A percentile compares a stretch with the other conserved stretches of the same genome.
phyloP scores from a whole-genome alignment of 2,888 invertebrate species.

The Criorhina ranunculi region DNA sequence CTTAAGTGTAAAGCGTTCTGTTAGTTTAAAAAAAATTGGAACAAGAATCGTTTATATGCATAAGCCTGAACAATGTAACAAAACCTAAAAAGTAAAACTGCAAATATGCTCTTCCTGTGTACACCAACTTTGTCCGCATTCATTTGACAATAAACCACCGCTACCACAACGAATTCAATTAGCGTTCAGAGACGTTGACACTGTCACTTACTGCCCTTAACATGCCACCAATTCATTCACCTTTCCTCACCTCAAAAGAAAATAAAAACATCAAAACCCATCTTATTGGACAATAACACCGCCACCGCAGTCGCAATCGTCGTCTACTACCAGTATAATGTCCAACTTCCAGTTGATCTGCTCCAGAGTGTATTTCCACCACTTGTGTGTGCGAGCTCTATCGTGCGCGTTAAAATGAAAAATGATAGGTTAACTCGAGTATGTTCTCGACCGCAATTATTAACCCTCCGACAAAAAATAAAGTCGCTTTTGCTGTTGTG shows the following conservation, averaged over 20 bases:
- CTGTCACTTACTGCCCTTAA: slow-evolving; percentile 43
- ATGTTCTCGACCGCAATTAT: slow-evolving; percentile 51
- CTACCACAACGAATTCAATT: slow-evolving; percentile 18
- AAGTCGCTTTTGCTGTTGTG: slow-evolving; percentile 22
- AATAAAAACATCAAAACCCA: slow-evolving; percentile 27
- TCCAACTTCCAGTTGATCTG: slow-evolving; percentile 45
- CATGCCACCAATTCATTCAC: slow-evolving; percentile 60
- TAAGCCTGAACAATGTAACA: too few species aligned
- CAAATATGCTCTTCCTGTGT: too few species aligned
- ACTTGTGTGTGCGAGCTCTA: slow-evolving; percentile 29
- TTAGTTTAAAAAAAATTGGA: too few species aligned
- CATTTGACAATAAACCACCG: neutral
- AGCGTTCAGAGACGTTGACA: slow-evolving; percentile 43
- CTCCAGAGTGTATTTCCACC: slow-evolving; percentile 5
- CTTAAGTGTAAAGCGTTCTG: too few species aligned
- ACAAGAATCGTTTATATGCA: too few species aligned
- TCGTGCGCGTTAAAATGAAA: slow-evolving; percentile 71
- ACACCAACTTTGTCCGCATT: neutral
- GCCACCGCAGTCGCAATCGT: neutral
- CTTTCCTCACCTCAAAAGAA: slow-evolving; percentile 22
- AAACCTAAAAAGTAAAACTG: too few species aligned
- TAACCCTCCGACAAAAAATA: slow-evolving; percentile 48
- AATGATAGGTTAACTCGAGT: slow-evolving; percentile 69
- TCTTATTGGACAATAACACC: slow-evolving; percentile 44
- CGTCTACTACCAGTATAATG: neutral